Conservation (phyloP, 1,140 invertebrate genomes). For the Dermatophagoides farinae region DNA sequence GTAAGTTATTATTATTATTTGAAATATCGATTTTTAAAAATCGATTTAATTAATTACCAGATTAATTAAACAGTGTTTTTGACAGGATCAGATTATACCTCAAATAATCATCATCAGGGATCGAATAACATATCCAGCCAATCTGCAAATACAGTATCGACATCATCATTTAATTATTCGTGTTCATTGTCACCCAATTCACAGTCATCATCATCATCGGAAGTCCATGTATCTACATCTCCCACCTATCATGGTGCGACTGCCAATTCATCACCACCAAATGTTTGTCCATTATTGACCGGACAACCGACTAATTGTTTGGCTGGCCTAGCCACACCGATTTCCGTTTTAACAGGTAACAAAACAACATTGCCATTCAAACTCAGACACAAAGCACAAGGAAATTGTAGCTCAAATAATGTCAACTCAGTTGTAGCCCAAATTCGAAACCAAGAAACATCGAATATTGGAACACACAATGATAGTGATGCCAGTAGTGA, state of each 20-base stretch:
- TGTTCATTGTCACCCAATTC: conserved; percentile 8
- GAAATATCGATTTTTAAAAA: too few species aligned
- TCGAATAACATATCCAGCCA: too few species aligned
- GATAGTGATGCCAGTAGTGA: conserved; percentile 11
- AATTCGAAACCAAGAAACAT: not conserved
- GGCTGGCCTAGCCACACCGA: not conserved
- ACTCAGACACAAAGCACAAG: conserved; percentile 61
- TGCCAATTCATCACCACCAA: conserved; percentile 10
- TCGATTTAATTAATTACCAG: too few species aligned
- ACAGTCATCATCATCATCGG: conserved; percentile 3
- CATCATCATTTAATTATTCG: conserved; percentile 8
- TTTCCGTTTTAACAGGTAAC: conserved; percentile 17
- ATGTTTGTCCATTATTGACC: not conserved
- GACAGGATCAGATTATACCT: not conserved
- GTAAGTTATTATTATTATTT: not conserved
- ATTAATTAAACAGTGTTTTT: too few species aligned
- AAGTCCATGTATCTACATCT: conserved; percentile 2
- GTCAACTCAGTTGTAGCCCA: conserved; percentile 25
- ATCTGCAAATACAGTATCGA: not conserved
- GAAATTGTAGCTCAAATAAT: conserved; percentile 32
- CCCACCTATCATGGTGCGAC: not conserved
- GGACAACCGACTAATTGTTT: not conserved
- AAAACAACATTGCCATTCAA: conserved; percentile 51
- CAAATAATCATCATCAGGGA: not conserved
- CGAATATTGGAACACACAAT: not conserved